These are phyloP conservation scores for Melinaea menophilus DNA, from an alignment of 2,888 invertebrate genomes.

Conservation along the genomic window DNA sequence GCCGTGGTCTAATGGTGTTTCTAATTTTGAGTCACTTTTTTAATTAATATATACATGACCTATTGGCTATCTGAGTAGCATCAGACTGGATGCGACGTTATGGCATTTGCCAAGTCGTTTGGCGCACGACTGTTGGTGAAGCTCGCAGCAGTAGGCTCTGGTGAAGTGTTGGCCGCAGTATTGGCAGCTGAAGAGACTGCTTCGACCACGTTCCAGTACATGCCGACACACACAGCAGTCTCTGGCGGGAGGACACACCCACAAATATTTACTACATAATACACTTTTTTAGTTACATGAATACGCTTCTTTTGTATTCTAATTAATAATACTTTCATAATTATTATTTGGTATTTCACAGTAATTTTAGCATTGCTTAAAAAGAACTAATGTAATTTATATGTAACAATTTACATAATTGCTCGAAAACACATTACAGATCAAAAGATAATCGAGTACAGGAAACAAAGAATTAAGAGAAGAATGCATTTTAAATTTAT, in stretches of 20 bases:
- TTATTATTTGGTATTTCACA: neutral
- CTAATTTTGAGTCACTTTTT: too few relatives aligned
- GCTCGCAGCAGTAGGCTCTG: slow-evolving; percentile 63
- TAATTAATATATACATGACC: neutral
- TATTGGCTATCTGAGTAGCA: slow-evolving; percentile 45
- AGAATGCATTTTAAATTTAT: slow-evolving; percentile 13
- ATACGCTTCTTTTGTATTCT: too few relatives aligned
- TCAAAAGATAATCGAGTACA: slow-evolving; percentile 12
- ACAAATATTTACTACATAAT: neutral
- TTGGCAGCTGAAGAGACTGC: slow-evolving; percentile 48
- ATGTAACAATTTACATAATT: slow-evolving; percentile 22
- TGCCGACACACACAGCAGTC: slow-evolving; percentile 63
- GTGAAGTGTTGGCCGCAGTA: slow-evolving; percentile 61
- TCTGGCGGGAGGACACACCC: slow-evolving; percentile 35
- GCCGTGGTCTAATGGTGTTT: too few relatives aligned
- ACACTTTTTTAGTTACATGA: neutral
- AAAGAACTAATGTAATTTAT: neutral
- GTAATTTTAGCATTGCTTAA: neutral
- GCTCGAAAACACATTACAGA: slow-evolving; percentile 16
- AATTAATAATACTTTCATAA: too few relatives aligned
- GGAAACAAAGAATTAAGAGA: slow-evolving; percentile 19
- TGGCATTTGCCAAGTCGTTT: slow-evolving; percentile 36
- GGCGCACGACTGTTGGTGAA: slow-evolving; percentile 59
- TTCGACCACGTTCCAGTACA: slow-evolving; percentile 39
- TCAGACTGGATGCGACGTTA: slow-evolving; percentile 44